Conservation (phyloP, 23 tunicate genomes). For the Trididemnum miniatum region DNA sequence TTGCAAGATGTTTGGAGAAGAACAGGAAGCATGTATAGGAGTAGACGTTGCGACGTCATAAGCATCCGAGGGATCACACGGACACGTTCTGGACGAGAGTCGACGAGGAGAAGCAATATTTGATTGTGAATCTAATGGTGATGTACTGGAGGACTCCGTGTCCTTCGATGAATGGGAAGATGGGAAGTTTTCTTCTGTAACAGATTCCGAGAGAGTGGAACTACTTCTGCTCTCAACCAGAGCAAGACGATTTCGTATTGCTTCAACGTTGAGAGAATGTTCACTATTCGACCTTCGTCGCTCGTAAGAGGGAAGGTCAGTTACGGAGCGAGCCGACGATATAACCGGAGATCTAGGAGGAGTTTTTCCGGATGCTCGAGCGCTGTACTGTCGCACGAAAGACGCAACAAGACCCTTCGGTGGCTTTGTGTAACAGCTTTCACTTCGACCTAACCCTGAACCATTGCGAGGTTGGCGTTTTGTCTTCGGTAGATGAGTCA, state of each 20-base stretch:
- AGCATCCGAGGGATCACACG: not conserved
- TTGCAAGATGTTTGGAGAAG: not conserved
- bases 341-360: not conserved
- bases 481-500: conserved; percentile 28
- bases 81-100: not conserved
- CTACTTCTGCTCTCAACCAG: not conserved
- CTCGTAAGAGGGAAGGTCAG: conserved; percentile 26
- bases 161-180: not conserved
- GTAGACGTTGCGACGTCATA: not conserved
- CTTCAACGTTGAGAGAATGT: conserved; percentile 1
- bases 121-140: not conserved
- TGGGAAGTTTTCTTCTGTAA: not conserved
- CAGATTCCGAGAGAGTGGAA: conserved; percentile 4
- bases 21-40: not conserved
- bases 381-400: not conserved
- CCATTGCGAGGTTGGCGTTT: conserved; percentile 16
- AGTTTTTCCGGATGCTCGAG: not conserved
- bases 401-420: conserved; percentile 36
- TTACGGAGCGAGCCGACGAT: conserved; percentile 16
- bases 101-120: not conserved
- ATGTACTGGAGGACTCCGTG: not conserved
- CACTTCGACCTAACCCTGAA: conserved; percentile 23
- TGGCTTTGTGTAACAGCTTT: conserved; percentile 52
- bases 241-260: conserved; percentile 9
- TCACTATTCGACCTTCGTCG: not conserved